Evolutionary conservation across 2,888 invertebrate genomes (phyloP).

Genomic region (Augiades crinisus): DNA sequence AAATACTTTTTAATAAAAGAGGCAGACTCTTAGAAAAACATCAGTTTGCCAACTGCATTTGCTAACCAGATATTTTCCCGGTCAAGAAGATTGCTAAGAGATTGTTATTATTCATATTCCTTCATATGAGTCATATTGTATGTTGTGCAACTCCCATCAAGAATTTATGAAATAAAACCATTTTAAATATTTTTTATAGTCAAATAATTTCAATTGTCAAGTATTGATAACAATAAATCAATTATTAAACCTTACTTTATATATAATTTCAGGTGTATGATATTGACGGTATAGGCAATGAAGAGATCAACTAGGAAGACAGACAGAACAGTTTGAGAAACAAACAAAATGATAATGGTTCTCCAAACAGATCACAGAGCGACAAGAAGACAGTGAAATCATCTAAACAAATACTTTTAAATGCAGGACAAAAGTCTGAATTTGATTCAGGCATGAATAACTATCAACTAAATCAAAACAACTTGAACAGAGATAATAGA

Average conservation of each 20-base stretch:
- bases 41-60: no score
- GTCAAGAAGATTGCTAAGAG: no score
- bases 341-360: conserved; percentile 46
- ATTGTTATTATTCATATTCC: no score
- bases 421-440: conserved; percentile 74
- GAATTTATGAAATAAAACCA: no score
- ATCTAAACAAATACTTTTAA: conserved; percentile 72
- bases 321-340: conserved; percentile 42
- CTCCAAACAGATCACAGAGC: conserved; percentile 45
- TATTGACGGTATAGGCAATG: conserved; percentile 70
- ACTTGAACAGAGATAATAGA: conserved; percentile 50
- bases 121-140: no score
- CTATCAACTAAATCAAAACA: conserved; percentile 62
- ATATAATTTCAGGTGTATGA: conserved; percentile 71
- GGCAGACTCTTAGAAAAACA: no score
- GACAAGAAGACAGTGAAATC: conserved; percentile 65
- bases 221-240: not conserved
- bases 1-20: no score
- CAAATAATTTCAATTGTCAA: not conserved
- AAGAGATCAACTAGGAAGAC: conserved; percentile 64
- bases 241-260: not conserved
- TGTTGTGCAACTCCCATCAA: no score
- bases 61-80: no score
- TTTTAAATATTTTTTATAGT: no score
- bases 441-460: conserved; percentile 78